Percentiles rank a stretch among this genome's conserved stretches.
Evolutionary conservation across 2,113 vertebrate genomes (phyloP).

Genomic region (Melanerpes formicivorus): DNA sequence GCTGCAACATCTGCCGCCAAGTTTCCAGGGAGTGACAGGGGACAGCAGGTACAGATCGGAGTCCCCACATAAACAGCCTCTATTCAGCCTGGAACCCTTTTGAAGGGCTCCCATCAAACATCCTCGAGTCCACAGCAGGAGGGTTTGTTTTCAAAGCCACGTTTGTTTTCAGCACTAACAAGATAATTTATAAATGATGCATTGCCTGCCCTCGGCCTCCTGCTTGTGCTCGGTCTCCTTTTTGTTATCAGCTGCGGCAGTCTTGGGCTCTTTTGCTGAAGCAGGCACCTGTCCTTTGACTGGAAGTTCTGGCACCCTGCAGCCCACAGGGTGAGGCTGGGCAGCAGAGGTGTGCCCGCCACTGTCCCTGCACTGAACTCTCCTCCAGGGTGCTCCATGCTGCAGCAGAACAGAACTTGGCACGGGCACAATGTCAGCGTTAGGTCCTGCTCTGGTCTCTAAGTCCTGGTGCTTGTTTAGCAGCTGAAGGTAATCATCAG

Average conservation of each 20-base stretch:
- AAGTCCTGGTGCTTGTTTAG: background rate
- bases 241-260: background rate
- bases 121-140: constrained; percentile 70
- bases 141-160: constrained; percentile 85
- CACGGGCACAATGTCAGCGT: rapidly evolving
- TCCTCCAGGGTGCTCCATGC: background rate
- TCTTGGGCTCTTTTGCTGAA: constrained; percentile 41
- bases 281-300: constrained; percentile 10
- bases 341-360: background rate
- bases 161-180: constrained; percentile 79
- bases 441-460: background rate
- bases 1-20: constrained; percentile 91
- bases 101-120: constrained; percentile 84
- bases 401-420: background rate
- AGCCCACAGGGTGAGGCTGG: background rate
- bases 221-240: background rate
- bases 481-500: background rate
- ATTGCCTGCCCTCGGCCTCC: constrained; percentile 63
- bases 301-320: constrained; percentile 53
- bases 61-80: constrained; percentile 77
- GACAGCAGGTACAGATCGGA: constrained; percentile 88
- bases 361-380: background rate
- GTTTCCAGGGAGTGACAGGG: constrained; percentile 87
- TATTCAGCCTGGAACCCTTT: constrained; percentile 79
- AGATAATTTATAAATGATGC: constrained; percentile 87